These are phyloP conservation scores for Podarcis muralis DNA, from an alignment of 2,113 vertebrate species.

Conservation along the genomic window DNA sequence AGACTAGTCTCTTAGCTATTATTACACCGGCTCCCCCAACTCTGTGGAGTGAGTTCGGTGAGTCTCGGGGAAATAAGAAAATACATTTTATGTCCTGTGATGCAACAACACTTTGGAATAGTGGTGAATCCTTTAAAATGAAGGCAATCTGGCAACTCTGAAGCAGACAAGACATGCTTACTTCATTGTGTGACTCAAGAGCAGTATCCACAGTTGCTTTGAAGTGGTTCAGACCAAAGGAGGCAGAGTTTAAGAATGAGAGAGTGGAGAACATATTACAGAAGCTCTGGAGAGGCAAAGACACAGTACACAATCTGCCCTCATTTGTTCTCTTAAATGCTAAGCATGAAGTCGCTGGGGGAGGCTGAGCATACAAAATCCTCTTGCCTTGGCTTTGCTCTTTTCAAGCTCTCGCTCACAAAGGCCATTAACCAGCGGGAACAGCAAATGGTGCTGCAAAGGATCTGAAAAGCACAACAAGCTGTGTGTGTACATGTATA, in stretches of 20 bases:
- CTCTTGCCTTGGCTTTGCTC: not conserved
- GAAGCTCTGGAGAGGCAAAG: not conserved
- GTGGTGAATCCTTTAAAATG: not conserved
- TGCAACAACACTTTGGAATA: not conserved
- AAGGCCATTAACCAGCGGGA: not conserved
- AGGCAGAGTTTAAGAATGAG: not conserved
- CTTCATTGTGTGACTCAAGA: slow-evolving; percentile 11
- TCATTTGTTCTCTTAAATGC: not conserved
- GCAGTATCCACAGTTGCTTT: not conserved
- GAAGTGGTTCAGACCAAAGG: slow-evolving; percentile 16
- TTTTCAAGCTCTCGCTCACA: not conserved
- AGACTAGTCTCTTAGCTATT: not conserved
- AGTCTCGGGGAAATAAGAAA: not conserved
- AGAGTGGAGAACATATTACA: not conserved
- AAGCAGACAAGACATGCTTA: not conserved
- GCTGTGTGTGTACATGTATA: not conserved
- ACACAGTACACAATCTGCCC: not conserved
- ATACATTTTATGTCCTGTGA: not conserved
- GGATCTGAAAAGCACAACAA: not conserved
- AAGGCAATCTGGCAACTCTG: not conserved
- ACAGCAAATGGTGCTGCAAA: not conserved
- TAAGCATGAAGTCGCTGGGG: not conserved
- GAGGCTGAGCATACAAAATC: not conserved
- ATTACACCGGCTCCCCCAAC: not conserved
- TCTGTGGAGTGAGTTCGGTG: not conserved